Base-by-base conservation (phyloP, 2,113 vertebrate species). In the Myotis davidii region DNA sequence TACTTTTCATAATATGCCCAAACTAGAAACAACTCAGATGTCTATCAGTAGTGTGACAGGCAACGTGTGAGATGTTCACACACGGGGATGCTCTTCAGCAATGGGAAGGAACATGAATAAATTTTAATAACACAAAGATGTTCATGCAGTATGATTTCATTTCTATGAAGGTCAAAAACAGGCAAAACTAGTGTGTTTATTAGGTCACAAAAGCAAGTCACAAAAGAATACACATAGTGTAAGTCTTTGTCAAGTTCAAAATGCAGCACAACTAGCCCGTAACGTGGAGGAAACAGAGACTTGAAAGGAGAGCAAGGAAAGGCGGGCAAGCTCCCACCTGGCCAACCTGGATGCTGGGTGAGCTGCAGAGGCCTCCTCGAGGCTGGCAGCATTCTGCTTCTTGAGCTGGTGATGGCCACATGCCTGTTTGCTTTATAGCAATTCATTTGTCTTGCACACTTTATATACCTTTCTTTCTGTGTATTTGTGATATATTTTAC, bases 151-250 rank as follows among this genome's bases (percentile, higher is more conserved):
- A 29, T 61, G 39, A 69, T 76, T 64, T n/a, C 50, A 64, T 79
- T 94, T 88, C n/a, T 23, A 21, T 42, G 20, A 82, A 48, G 74
- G 34, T 77, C 74, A 90, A 42, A 93, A 88, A 42, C 23, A 70
- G 77, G 59, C 70, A 88, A 42, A 79, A 34, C n/a, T n/a, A 65
- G 5, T 81, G 48, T n/a, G 25, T 42, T 34, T 9, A 9, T 34
- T 70, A 86, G 39, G 18, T 85, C 61, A 56, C 91, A 85, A 64
- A 88, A 85, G n/a, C 37, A 67, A 73, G 72, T 73, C 88, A n/a
- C 39, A 27, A 52, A 88, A 88, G 72, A 94, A 29, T 34, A 39
- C 20, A n/a, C 69, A 13, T 14, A 32, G 11, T 69, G 1, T 52
- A 64, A 18, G 50, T 96, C 45, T 94, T 7, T 39, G 12, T 85